A percentile compares a stretch with the other conserved stretches of the same genome.
These are phyloP conservation scores for Lucilia cuprina DNA, from an alignment of 1,140 invertebrate species.

Conservation along the genomic window DNA sequence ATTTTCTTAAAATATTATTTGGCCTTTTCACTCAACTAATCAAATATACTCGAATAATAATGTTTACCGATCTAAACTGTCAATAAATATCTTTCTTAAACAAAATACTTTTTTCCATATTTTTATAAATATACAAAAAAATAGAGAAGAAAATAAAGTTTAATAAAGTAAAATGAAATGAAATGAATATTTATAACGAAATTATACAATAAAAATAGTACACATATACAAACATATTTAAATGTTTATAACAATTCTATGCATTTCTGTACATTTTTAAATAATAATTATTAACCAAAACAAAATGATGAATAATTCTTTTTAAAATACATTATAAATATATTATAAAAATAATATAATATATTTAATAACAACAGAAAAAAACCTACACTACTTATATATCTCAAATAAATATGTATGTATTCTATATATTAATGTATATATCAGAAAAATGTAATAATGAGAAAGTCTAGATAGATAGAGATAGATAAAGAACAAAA, in stretches of 20 bases:
- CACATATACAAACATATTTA: not conserved
- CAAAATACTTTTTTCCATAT: not conserved
- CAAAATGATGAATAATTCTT: not conserved
- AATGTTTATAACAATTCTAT: not conserved
- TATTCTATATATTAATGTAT: not conserved
- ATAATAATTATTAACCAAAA: not conserved
- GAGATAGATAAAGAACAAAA: constrained; percentile 7
- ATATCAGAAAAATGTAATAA: not conserved
- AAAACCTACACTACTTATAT: constrained; percentile 3
- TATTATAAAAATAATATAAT: not conserved
- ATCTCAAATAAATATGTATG: not conserved
- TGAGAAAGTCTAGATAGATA: not conserved
- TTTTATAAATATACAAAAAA: not conserved
- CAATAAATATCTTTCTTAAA: not conserved
- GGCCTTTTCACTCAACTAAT: no score
- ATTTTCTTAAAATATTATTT: no score
- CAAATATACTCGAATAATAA: no score
- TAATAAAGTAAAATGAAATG: constrained; percentile 23
- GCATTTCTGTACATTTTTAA: not conserved
- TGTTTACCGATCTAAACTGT: not conserved
- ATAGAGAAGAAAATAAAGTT: constrained; percentile 20
- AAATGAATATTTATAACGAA: constrained; percentile 31
- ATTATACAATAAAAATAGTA: not conserved
- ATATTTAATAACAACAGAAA: not conserved
- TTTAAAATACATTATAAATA: not conserved